Conservation (phyloP, 2,113 vertebrate species). For the Laticauda laticaudata region DNA sequence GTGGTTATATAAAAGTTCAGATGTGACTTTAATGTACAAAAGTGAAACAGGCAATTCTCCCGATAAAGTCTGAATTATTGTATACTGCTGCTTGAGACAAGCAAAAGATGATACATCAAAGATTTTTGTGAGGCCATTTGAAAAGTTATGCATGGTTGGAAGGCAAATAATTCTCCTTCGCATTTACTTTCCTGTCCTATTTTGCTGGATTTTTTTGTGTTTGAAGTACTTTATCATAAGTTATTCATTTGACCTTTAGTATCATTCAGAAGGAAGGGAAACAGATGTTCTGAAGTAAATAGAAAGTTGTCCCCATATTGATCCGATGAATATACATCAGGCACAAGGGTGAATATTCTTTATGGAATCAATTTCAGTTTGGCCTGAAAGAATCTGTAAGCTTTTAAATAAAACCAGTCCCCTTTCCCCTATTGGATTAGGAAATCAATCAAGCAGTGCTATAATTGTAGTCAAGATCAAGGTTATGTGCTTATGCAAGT, state of each 20-base stretch:
- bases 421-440: not conserved
- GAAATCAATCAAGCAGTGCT: not conserved
- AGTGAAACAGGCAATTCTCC: not conserved
- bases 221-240: not conserved
- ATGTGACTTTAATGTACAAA: not conserved
- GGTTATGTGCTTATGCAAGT: not conserved
- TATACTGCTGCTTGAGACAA: not conserved
- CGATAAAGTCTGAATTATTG: not conserved
- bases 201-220: not conserved
- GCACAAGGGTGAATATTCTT: not conserved
- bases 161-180: not conserved
- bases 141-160: not conserved
- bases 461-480: not conserved
- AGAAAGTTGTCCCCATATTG: not conserved
- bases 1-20: not conserved
- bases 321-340: not conserved
- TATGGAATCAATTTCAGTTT: not conserved
- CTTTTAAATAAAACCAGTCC: not conserved
- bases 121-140: not conserved
- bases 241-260: not conserved
- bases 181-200: not conserved
- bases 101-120: not conserved
- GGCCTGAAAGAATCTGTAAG: not conserved
- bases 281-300: not conserved
- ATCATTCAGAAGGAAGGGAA: constrained; percentile 6